These are phyloP conservation scores for Apotomis turbidana DNA, from an alignment of 2,888 invertebrate species.

Conservation along the genomic window DNA sequence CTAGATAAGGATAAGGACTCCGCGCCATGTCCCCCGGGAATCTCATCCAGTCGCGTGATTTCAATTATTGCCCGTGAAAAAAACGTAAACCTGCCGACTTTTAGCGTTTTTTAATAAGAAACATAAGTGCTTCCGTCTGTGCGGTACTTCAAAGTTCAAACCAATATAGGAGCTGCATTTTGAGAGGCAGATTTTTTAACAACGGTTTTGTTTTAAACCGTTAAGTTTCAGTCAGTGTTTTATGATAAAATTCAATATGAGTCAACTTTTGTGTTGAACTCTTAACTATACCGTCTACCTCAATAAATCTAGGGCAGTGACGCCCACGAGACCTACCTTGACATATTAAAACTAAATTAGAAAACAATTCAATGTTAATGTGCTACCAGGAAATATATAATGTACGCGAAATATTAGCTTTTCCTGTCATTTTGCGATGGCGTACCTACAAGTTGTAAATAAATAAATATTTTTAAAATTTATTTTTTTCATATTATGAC, in stretches of 20 bases:
- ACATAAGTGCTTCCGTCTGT: constrained; percentile 9
- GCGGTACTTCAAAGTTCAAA: no score
- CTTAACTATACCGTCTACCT: no score
- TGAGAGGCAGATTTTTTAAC: no score
- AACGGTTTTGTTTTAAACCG: no score
- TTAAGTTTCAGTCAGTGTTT: no score
- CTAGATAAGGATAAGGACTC: not conserved
- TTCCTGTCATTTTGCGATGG: not conserved
- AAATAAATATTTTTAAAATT: no score
- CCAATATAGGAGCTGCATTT: no score
- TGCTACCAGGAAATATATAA: not conserved
- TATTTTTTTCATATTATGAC: no score
- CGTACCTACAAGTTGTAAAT: no score
- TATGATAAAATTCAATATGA: no score
- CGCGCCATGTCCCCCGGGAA: not conserved
- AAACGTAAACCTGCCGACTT: not conserved
- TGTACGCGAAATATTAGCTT: not conserved
- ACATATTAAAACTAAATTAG: not conserved
- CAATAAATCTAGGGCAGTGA: no score
- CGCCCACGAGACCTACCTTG: not conserved
- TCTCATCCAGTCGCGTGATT: constrained; percentile 4
- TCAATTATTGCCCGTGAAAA: constrained; percentile 3
- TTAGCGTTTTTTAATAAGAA: not conserved
- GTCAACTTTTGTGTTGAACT: no score
- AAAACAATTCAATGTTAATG: not conserved